Conservation (phyloP, 2,797 vertebrate species). For the Helostoma temminkii region DNA sequence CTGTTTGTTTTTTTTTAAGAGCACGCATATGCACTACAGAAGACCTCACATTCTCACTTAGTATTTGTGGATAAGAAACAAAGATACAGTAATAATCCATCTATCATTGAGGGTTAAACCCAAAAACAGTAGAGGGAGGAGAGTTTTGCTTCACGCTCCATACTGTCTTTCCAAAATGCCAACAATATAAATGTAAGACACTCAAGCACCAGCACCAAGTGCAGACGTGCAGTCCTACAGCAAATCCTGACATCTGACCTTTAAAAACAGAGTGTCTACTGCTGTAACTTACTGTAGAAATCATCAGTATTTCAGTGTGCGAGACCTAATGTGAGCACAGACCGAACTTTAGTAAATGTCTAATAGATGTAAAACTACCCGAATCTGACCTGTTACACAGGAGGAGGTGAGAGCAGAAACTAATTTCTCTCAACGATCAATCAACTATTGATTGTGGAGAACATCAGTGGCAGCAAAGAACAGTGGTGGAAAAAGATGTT, state of each 20-base stretch:
- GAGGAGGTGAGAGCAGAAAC: neutral
- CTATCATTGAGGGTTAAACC: no score
- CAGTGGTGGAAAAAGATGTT: no score
- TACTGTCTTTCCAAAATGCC: neutral
- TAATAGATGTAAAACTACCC: neutral
- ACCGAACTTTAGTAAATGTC: neutral
- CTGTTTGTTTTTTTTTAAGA: conserved; percentile 3
- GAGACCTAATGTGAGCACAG: neutral
- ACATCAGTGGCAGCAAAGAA: neutral
- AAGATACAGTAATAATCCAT: neutral
- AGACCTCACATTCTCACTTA: neutral
- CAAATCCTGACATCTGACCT: conserved; percentile 3
- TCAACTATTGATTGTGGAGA: conserved; percentile 4
- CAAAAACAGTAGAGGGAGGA: neutral
- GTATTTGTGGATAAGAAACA: conserved; percentile 1
- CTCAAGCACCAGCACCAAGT: neutral
- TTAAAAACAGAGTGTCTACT: neutral
- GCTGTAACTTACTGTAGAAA: neutral
- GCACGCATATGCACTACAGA: conserved; percentile 7
- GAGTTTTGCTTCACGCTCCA: neutral
- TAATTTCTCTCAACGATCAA: conserved; percentile 9
- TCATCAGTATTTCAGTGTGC: neutral
- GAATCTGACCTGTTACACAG: neutral
- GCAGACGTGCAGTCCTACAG: neutral
- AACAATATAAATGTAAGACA: neutral